Evolutionary conservation across 2,113 vertebrate species (phyloP), one percentile per base, ranked within the genome.

Genomic region (Heliornis fulica): DNA sequence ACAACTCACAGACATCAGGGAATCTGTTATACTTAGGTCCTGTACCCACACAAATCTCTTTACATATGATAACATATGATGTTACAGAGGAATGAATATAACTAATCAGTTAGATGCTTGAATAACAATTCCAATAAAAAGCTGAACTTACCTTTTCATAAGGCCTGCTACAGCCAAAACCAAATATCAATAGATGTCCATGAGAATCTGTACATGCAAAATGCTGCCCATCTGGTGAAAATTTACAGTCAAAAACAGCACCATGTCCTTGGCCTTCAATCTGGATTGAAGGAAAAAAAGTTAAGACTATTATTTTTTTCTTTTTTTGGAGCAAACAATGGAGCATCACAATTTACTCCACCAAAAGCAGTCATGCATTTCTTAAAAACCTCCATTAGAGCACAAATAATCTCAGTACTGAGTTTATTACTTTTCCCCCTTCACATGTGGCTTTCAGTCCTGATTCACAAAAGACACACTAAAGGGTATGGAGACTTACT

Each of bases 121-220:
- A 80, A 38, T 14, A 51, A 71, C 26, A 66, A 7, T 31, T 31
- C 40, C 29, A 88, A 93, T 31, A 89, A 92, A 95, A 89, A 59
- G 57, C 15, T 69, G 54, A 87, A 94, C 92, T 98, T 93, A 99
- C 99, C 99, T 99, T 99, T 93, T 99, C 99, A 82, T 99, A 99
- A 9, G 98, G 97, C 87, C 98, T 99, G 90, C 98, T 99, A 89
- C 98, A 99, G 79, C 99, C 99, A 78, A 99, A 99, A 25, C 99
- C 99, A 98, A 99, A 99, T 96, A 99, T 98, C 89, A 99, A 91
- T 76, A 99, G 98, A 94, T 99, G 99, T 41, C 99, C 99, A 28
- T 99, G 99, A 61, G 99, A 99, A 97, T 99, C 99, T 50, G 99
- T 99, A 95, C 99, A 99, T 59, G 99, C 99, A 63, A 99, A 99